Evolutionary conservation across 2,113 vertebrate species (phyloP), one percentile per base, ranked within the genome.

Genomic region (Rhinopomastus cyanomelas): DNA sequence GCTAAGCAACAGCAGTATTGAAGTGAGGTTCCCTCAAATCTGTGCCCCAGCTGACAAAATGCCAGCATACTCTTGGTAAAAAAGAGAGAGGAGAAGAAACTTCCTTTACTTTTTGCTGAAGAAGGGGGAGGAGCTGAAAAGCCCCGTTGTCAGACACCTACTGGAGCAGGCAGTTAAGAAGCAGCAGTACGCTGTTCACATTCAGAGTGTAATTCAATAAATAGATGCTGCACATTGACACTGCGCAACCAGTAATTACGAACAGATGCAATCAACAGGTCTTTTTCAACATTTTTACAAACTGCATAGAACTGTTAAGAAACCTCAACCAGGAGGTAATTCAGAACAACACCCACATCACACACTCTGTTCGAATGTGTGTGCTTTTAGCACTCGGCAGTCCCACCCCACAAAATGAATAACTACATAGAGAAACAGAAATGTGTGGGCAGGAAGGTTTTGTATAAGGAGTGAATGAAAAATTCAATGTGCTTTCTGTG

Each of bases 121-220:
- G 62, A 88, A 75, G 46, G 73, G 39, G 65, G 67, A 81, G 55
- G 73, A 86, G 39, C 68, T 81, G 62, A 89, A 92, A 91, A 92
- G 27, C 55, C 46, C 57, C n/a, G 6, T 64, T 94, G 85, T 76
- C 84, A 94, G 68, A 14, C 49, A 74, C 73, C 52, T 88, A 80
- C 64, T 3, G 3, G 77, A 77, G 44, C 0, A 57, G 61, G 85
- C 73, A 88, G 68, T 94, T 95, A 94, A 52, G 66, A 42, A 93
- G 42, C 85, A 90, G 92, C 66, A 66, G 90, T 61, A 52, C 23
- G 34, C 69, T 61, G 16, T 78, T 91, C 90, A 55, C 62, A 89
- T 90, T 56, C 67, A 42, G 56, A 57, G 62, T 67, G 42, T 94
- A 95, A 96, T 95, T 95, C 90, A 94, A 69, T 96, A 96, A 95